Conservation (phyloP, 2,888 invertebrate species). For the Lamellibrachia columna region DNA sequence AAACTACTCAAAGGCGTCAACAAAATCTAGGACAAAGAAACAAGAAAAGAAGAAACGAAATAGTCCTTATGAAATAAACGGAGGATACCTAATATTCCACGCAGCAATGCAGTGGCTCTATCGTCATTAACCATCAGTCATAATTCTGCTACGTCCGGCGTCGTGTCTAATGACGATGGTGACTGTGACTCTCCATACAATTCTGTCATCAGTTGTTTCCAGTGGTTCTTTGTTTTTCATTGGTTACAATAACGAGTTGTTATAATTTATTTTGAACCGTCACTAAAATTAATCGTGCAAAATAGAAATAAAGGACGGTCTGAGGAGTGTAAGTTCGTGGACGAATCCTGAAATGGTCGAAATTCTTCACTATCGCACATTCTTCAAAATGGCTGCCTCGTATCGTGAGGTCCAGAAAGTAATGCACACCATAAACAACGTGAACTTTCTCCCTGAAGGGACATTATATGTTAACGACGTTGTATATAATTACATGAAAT, state of each 20-base stretch:
- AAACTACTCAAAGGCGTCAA: too few species aligned
- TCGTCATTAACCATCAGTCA: not conserved
- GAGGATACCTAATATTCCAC: not conserved
- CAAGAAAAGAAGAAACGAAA: not conserved
- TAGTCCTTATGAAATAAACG: not conserved
- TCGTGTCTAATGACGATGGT: not conserved
- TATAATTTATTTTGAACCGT: not conserved
- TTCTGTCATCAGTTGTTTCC: not conserved
- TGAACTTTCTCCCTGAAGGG: not conserved
- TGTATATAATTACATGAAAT: not conserved
- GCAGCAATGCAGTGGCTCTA: not conserved
- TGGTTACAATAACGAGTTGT: not conserved
- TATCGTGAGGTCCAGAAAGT: not conserved
- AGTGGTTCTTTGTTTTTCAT: not conserved
- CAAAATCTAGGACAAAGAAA: too few species aligned
- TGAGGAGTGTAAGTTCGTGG: not conserved
- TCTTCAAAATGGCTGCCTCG: not conserved
- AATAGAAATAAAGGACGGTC: not conserved
- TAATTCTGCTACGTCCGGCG: not conserved
- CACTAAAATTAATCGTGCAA: not conserved
- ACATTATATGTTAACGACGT: not conserved
- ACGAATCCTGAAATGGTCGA: not conserved
- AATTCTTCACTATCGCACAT: not conserved
- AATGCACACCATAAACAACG: not conserved
- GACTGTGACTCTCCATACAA: not conserved